Evolutionary conservation across 2,888 invertebrate genomes (phyloP), one percentile per base, ranked within the genome.

Genomic region (Cyrtodaria siliqua): DNA sequence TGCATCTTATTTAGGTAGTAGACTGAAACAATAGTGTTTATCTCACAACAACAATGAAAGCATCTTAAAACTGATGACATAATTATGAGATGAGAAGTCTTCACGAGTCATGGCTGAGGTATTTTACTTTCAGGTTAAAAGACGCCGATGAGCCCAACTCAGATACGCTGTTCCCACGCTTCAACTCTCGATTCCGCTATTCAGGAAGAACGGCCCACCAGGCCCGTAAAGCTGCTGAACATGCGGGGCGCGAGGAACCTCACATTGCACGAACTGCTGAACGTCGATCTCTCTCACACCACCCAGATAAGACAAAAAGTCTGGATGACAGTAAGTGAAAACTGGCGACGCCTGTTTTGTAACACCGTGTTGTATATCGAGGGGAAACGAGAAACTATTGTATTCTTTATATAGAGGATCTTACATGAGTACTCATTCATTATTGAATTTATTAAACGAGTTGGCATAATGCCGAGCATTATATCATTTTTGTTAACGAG

Each of bases 181-280:
- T 93, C 78, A 93, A 93, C 33, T 97, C 98, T 16, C 96, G 97
- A 89, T 99, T 98, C 95, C 96, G 99, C 64, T 99, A 98, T 94
- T 97, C 97, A 55, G 99, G 99, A 1, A 95, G 99, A 92, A 99
- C 99, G 84, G 97, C 98, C 94, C 98, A 97, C 94, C 99, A 99
- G 95, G 97, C 98, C 2, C 89, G 93, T 93, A 96, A 97, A 92
- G 96, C 96, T 52, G 93, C 93, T 33, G 93, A 93, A 60, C 96
- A 97, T 42, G 97, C 97, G 82, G 96, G 97, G 89, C 94, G 96
- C 91, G 96, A 97, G 84, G 96, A 81, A 47, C 82, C 80, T 4
- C 79, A 78, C 44, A 75, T 82, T 38, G 56, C 64, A 3, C 44
- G 82, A 55, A 82, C 82, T 47, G 82, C 82, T 44, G 81, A 81